Evolutionary conservation across 2,113 vertebrate species (phyloP), one percentile per base, ranked within the genome.

Genomic region (Patagioenas fasciata): DNA sequence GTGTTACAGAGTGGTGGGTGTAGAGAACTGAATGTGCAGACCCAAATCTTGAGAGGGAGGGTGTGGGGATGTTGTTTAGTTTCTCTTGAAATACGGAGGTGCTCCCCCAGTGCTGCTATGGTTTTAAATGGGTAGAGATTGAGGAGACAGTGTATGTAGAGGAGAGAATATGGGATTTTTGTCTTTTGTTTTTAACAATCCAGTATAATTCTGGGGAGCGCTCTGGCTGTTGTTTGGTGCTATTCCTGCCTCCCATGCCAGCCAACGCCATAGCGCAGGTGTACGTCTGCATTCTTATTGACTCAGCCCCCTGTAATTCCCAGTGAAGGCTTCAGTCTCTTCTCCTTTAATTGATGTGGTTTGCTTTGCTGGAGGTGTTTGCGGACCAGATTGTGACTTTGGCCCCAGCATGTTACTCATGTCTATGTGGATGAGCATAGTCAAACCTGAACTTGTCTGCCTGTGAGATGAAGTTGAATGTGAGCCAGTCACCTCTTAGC

Each of bases 301-400:
- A 85, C 62, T 94, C 89, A 91, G 71, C 10, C 66, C 44, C 32
- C 1, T 5, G 9, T 60, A 57, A 92, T 40, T 94, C 81, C 56
- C 0, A 3, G 51, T 93, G 67, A 85, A 80, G 85, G 51, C 29
- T 90, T 93, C 51, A 25, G 82, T 80, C 77, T 66, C 69, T 70
- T 62, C 54, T 92, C 64, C 44, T 88, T 36, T 75, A 91, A 70
- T 74, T 90, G 77, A 85, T 84, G 75, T 81, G 90, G 90, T 94
- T 96, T 90, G 88, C 73, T 89, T 56, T 96, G 64, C 56, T 90
- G 67, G 79, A 90, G 56, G 42, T 51, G 29, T 77, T 94, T 85
- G 42, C 1, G 8, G 81, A 42, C 51, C 9, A 38, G 57, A 50
- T 32, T 57, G 34, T 89, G 87, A 82, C 89, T 87, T 84, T 79